These are phyloP conservation scores for Micromys minutus DNA, from an alignment of 2,113 vertebrate genomes.

Conservation along the genomic window DNA sequence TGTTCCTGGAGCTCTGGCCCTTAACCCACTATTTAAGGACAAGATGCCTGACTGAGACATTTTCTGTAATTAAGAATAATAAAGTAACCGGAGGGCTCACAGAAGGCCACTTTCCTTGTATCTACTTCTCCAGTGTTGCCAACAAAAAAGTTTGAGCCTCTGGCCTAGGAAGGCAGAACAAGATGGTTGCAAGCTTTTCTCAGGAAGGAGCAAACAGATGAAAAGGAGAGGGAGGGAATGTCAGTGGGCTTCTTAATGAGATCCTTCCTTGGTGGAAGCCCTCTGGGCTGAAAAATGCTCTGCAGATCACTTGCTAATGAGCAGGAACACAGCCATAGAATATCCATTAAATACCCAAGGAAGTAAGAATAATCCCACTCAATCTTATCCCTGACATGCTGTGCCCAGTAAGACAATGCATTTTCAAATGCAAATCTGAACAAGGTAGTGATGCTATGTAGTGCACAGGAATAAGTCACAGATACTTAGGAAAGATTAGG, in stretches of 20 bases:
- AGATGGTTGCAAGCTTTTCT: neutral
- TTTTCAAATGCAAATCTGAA: slow-evolving; percentile 25
- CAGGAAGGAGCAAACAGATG: neutral
- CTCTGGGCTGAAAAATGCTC: slow-evolving; percentile 51
- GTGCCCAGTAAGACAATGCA: neutral
- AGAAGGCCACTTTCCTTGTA: slow-evolving; percentile 2
- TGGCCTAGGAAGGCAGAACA: slow-evolving; percentile 31
- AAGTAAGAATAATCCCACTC: neutral
- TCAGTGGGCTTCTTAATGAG: slow-evolving; percentile 71
- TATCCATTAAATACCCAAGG: slow-evolving; percentile 46
- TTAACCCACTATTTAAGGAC: slow-evolving; percentile 4
- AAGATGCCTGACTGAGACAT: neutral
- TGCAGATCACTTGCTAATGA: slow-evolving; percentile 67
- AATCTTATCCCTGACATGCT: neutral
- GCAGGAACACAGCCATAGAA: neutral
- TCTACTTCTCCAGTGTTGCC: neutral
- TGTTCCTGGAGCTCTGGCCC: neutral
- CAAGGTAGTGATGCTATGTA: neutral
- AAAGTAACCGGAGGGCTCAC: neutral
- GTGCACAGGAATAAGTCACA: neutral
- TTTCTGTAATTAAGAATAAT: slow-evolving; percentile 62
- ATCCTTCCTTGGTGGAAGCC: slow-evolving; percentile 32
- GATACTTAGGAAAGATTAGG: neutral
- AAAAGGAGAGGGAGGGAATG: slow-evolving; percentile 45
- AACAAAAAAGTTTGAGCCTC: neutral